Percentiles rank a stretch among this genome's conserved stretches.
Conservation (phyloP, 2,888 invertebrate species). For the Lithophane socia region DNA sequence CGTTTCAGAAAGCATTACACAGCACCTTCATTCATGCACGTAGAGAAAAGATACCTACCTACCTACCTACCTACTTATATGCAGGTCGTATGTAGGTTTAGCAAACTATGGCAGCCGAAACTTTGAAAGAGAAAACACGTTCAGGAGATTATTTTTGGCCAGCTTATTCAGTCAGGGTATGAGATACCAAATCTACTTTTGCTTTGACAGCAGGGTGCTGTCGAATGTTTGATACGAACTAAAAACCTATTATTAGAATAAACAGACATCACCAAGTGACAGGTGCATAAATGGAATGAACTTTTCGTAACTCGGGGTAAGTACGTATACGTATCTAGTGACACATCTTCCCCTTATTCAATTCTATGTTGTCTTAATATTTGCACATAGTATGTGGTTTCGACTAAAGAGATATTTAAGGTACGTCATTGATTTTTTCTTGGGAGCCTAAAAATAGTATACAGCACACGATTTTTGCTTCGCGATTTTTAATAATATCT, state of each 20-base stretch:
- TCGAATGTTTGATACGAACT: neutral
- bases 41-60: slow-evolving; percentile 23
- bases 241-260: neutral
- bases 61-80: slow-evolving; percentile 19
- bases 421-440: neutral
- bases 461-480: too few species aligned
- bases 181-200: neutral
- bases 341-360: neutral
- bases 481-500: too few species aligned
- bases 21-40: slow-evolving; percentile 44
- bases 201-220: neutral
- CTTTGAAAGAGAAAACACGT: neutral
- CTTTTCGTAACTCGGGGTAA: neutral
- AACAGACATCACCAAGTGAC: neutral
- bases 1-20: slow-evolving; percentile 52
- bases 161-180: too few species aligned
- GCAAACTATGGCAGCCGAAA: slow-evolving; percentile 5
- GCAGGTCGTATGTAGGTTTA: slow-evolving; percentile 24
- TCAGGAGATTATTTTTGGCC: neutral
- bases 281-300: neutral
- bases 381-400: too few species aligned
- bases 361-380: neutral
- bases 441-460: neutral
- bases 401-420: neutral
- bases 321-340: neutral